Evolutionary conservation across 1,140 invertebrate species (phyloP).

Genomic region (Drosophila orena): DNA sequence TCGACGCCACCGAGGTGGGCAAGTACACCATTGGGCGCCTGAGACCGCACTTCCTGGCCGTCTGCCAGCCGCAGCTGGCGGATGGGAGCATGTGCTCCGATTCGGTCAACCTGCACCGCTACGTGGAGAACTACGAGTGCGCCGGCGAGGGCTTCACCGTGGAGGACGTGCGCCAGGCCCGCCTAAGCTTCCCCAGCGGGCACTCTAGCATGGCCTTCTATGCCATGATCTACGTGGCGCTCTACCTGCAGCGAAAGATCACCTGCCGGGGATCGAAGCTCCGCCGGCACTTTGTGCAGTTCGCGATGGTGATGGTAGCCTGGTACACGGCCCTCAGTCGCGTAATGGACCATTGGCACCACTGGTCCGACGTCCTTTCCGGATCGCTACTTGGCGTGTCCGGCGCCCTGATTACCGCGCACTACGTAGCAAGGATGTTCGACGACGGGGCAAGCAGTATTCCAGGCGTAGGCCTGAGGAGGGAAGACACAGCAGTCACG

Average conservation of each 20-base stretch:
- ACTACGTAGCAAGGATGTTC: constrained; percentile 65
- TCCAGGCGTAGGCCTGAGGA: constrained; percentile 35
- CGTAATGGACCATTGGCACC: constrained; percentile 81
- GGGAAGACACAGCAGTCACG: constrained; percentile 71
- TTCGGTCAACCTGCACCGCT: constrained; percentile 86
- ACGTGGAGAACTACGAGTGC: constrained; percentile 89
- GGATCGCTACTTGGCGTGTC: constrained; percentile 65
- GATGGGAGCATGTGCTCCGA: constrained; percentile 86
- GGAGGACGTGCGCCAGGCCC: constrained; percentile 88
- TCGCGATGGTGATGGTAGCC: constrained; percentile 87
- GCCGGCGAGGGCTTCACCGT: constrained; percentile 85
- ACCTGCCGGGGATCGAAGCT: constrained; percentile 91
- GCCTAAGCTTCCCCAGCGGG: constrained; percentile 92
- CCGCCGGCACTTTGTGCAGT: constrained; percentile 90
- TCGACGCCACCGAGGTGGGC: constrained; percentile 94
- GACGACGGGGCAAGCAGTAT: constrained; percentile 2
- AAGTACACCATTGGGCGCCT: constrained; percentile 97
- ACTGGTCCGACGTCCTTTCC: constrained; percentile 75
- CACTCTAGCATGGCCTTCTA: constrained; percentile 92
- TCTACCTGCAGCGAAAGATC: constrained; percentile 92
- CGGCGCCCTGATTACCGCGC: constrained; percentile 66
- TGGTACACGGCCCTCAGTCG: constrained; percentile 78
- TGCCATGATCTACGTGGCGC: constrained; percentile 91
- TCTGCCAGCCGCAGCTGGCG: constrained; percentile 88
- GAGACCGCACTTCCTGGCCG: constrained; percentile 95